Percentiles rank a stretch among this genome's conserved stretches.
These are phyloP conservation scores for Merodon equestris DNA, from an alignment of 2,888 invertebrate genomes.

Conservation along the genomic window DNA sequence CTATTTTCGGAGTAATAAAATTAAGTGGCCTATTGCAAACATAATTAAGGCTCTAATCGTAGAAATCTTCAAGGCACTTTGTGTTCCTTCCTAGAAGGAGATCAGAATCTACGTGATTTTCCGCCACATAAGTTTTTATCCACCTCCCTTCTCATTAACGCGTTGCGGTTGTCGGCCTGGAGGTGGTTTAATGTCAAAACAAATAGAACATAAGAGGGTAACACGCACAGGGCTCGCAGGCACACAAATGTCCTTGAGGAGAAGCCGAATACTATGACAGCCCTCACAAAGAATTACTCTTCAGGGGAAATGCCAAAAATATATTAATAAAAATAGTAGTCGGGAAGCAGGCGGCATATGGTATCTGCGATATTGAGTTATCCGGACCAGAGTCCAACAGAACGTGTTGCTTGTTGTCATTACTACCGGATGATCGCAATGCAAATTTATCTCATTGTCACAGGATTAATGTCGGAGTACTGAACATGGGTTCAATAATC, in stretches of 20 bases:
- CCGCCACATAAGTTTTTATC: constrained; percentile 16
- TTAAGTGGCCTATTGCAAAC: no score
- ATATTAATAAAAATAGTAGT: no score
- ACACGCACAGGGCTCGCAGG: no score
- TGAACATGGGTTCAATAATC: background rate
- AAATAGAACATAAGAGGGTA: background rate
- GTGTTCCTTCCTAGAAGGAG: background rate
- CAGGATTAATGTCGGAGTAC: constrained; percentile 10
- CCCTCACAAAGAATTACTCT: no score
- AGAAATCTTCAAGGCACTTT: background rate
- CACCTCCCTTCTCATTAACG: background rate
- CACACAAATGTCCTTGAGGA: no score
- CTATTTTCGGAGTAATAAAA: no score
- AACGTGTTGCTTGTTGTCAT: no score
- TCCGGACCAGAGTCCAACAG: no score
- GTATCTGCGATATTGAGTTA: no score
- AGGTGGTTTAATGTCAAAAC: constrained; percentile 1
- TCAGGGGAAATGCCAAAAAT: no score
- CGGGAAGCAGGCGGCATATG: no score
- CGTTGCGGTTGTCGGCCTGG: background rate
- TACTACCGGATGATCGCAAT: background rate
- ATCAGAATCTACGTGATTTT: constrained; percentile 5
- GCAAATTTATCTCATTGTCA: constrained; percentile 11
- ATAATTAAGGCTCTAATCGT: background rate
- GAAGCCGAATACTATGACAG: no score